A percentile compares a stretch with the other conserved stretches of the same genome.
Conservation (phyloP, 2,888 invertebrate species). For the Trichogramma evanescens region DNA sequence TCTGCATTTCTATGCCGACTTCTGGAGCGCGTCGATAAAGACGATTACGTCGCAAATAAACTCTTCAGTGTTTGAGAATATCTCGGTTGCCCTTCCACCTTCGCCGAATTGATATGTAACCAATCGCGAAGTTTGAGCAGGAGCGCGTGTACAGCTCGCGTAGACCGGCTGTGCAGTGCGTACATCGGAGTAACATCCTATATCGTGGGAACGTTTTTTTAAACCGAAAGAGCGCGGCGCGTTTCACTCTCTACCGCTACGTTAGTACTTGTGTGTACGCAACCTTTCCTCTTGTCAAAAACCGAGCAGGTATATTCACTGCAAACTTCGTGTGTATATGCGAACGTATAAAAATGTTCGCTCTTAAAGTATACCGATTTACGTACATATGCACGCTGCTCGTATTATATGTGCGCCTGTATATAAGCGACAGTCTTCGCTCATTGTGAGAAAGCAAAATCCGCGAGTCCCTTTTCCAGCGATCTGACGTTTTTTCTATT, state of each 20-base stretch:
- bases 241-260: not conserved
- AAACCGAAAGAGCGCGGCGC: conserved; percentile 38
- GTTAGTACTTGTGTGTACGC: too few species aligned
- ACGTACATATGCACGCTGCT: too few species aligned
- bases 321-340: conserved; percentile 32
- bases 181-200: conserved; percentile 27
- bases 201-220: conserved; percentile 46
- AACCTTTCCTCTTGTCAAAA: conserved; percentile 23
- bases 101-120: too few species aligned
- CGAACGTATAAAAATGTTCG: not conserved
- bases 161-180: not conserved
- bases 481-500: too few species aligned
- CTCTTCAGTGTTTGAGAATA: too few species aligned
- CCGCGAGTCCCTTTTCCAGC: conserved; percentile 16
- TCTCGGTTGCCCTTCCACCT: too few species aligned
- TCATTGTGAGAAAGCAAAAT: not conserved
- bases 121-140: too few species aligned
- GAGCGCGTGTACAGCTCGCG: not conserved
- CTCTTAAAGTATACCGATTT: too few species aligned
- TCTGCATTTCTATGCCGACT: conserved; percentile 14
- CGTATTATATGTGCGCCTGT: not conserved
- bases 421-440: not conserved
- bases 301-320: conserved; percentile 34
- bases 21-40: conserved; percentile 6
- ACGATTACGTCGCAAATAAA: too few species aligned